Evolutionary conservation across 1,140 invertebrate species (phyloP), one percentile per base, ranked within the genome.

Genomic region (Drosophila miranda): DNA sequence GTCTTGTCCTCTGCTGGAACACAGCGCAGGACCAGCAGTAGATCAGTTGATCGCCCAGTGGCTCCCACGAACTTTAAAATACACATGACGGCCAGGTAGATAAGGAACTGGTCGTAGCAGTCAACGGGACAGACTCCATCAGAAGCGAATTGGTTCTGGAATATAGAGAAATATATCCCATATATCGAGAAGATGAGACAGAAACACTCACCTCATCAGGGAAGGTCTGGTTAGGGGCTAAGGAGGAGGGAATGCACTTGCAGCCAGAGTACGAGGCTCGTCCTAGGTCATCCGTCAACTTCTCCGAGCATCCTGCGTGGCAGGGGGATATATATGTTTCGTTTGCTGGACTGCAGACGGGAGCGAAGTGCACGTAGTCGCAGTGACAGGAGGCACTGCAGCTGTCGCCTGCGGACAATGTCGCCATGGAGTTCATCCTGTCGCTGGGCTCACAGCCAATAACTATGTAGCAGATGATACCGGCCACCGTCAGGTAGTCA

Each of bases 1-100:
- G 94, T 92, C 79, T 95, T 95, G 75, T 95, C 94, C 73, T 93
- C 93, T 55, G 94, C 93, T 11, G 94, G 93, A 1, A 95, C 94
- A 66, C 94, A 95, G 79, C 93, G 93, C 0, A 95, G 92, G 4
- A 93, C 92, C 0, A 95, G 93, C 2, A 95, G 89, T 49, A 95
- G 94, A 75, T 94, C 95, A 0, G 93, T 94, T 0, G 94, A 93
- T 80, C 94, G 92, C 30, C 94, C 94, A 2, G 94, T 93, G 2
- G 94, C 93, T 0, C 94, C 94, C 16, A 92, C 92, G 62, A 95
- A 94, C 63, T 95, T 95, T 0, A 95, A 72, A 3, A 94, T 73
- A 78, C 94, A 95, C 48, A 95, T 93, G 4, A 95, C 93, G 2
- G 91, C 90, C 16, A 95, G 57, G 77, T 95, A 95, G 19, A 94